phyloP scores from a whole-genome alignment of 2,888 invertebrate genomes.

The Limnephilus lunatus region DNA sequence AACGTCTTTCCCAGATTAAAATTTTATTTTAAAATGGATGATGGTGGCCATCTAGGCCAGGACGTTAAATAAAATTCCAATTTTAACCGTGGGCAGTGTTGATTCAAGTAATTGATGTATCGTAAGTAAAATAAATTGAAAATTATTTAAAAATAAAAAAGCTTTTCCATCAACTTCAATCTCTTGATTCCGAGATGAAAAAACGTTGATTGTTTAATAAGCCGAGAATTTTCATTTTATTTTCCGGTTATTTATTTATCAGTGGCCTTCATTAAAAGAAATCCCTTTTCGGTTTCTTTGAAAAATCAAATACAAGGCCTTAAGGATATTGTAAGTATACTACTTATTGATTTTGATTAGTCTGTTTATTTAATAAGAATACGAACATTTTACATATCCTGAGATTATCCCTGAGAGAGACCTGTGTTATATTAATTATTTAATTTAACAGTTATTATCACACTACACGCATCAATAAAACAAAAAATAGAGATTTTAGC shows the following conservation, averaged over 20 bases:
- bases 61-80: not conserved
- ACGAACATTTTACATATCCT: too few species aligned
- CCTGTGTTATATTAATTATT: too few species aligned
- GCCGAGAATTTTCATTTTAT: not conserved
- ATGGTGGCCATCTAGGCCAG: not conserved
- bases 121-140: not conserved
- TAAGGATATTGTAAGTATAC: too few species aligned
- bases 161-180: not conserved
- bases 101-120: conserved; percentile 30
- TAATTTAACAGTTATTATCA: too few species aligned
- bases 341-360: too few species aligned
- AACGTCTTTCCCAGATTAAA: not conserved
- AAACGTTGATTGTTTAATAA: not conserved
- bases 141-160: not conserved
- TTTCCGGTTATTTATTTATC: not conserved
- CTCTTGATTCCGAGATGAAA: not conserved
- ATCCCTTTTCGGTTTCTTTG: not conserved
- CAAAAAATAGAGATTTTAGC: too few species aligned
- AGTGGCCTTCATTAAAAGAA: not conserved
- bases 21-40: not conserved
- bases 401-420: too few species aligned
- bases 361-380: too few species aligned
- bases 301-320: not conserved
- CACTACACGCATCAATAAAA: too few species aligned
- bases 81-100: not conserved